Evolutionary conservation across 2,888 invertebrate species (phyloP).

Genomic region (Phytoseiulus persimilis): DNA sequence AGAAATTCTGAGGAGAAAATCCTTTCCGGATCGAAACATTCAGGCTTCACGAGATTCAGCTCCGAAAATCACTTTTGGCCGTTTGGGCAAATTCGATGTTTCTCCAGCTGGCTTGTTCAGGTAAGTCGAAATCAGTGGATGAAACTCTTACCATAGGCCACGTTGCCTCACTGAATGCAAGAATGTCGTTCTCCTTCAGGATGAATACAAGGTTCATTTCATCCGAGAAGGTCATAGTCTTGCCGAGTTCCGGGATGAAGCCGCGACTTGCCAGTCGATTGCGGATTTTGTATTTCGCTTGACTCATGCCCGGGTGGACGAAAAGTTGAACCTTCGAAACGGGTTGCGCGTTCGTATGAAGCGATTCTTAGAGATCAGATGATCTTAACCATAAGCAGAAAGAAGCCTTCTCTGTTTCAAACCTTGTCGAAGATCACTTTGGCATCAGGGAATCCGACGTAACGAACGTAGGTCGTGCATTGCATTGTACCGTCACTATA

Average conservation of each 20-base stretch:
- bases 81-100: too few relatives aligned
- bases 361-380: too few relatives aligned
- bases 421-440: not conserved
- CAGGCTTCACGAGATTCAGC: too few relatives aligned
- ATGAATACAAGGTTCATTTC: not conserved
- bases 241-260: not conserved
- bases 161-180: not conserved
- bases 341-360: too few relatives aligned
- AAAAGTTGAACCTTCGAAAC: not conserved
- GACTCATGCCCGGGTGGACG: not conserved
- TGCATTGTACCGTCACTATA: too few relatives aligned
- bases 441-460: not conserved
- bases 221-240: not conserved
- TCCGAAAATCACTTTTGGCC: too few relatives aligned
- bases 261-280: not conserved
- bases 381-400: too few relatives aligned
- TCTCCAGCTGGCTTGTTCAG: too few relatives aligned
- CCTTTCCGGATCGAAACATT: too few relatives aligned
- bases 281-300: not conserved
- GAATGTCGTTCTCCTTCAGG: not conserved
- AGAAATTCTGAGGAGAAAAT: too few relatives aligned
- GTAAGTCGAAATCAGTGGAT: too few relatives aligned
- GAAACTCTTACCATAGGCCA: not conserved
- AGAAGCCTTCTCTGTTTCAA: not conserved
- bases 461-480: not conserved